These are phyloP conservation scores for Cephus pulcher DNA, from an alignment of 2,888 invertebrate species.

Conservation along the genomic window DNA sequence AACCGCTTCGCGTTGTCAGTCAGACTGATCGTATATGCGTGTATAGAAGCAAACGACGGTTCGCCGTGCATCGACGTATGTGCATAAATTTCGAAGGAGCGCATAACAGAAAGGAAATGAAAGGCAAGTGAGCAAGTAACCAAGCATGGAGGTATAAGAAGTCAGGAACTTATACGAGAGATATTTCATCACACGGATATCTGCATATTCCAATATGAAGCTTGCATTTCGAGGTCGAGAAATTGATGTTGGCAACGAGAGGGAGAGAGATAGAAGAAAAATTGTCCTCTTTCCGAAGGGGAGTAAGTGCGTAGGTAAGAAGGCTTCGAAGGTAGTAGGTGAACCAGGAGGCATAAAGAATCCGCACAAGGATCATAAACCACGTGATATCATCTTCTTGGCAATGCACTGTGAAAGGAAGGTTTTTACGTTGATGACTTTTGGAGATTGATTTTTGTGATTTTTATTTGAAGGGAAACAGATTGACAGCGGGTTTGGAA, in stretches of 20 bases:
- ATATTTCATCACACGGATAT: conserved; percentile 53
- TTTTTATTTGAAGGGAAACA: background rate
- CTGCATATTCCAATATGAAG: conserved; percentile 47
- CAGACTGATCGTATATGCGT: conserved; percentile 3
- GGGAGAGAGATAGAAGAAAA: background rate
- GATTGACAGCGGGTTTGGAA: background rate
- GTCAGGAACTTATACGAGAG: conserved; percentile 22
- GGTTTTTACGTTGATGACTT: conserved; percentile 47
- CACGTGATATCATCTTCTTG: conserved; percentile 59
- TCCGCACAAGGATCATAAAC: conserved; percentile 55
- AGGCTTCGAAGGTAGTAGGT: conserved; percentile 16
- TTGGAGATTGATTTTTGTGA: conserved; percentile 48
- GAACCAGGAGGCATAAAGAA: conserved; percentile 49
- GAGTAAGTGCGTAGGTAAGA: conserved; percentile 26
- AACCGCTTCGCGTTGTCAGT: conserved; percentile 15
- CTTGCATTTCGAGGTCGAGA: conserved; percentile 31
- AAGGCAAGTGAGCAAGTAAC: conserved; percentile 25
- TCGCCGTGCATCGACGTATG: background rate
- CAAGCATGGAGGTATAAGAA: conserved; percentile 9
- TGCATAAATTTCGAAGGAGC: conserved; percentile 11
- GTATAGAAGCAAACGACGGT: background rate
- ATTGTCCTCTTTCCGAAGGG: background rate
- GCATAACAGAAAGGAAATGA: conserved; percentile 21
- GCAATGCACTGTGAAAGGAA: conserved; percentile 48
- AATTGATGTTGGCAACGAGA: background rate